Evolutionary conservation across 2,888 invertebrate species (phyloP).

Genomic region (Agrochola macilenta): DNA sequence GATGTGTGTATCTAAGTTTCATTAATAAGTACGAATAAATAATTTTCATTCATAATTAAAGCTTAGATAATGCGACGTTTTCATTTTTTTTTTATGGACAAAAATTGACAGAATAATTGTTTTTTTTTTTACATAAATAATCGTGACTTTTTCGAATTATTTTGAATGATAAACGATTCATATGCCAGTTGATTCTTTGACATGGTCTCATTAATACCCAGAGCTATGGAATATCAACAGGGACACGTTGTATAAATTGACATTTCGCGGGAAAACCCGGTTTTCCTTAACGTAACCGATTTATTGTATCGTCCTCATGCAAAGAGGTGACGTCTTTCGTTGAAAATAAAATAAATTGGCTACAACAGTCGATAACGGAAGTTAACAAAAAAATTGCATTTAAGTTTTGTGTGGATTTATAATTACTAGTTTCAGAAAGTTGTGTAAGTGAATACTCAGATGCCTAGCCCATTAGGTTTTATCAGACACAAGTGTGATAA

Average conservation of each 20-base stretch:
- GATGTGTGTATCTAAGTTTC: too few species aligned
- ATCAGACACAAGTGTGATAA: slow-evolving; percentile 3
- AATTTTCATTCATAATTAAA: too few species aligned
- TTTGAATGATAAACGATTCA: too few species aligned
- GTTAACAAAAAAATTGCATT: background rate
- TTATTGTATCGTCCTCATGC: background rate
- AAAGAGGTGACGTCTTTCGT: slow-evolving; percentile 16
- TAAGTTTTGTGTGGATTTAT: background rate
- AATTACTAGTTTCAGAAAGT: background rate
- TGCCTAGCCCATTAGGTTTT: background rate
- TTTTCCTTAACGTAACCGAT: background rate
- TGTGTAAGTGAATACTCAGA: background rate
- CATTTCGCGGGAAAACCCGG: background rate
- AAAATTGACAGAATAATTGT: too few species aligned
- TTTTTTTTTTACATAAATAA: too few species aligned
- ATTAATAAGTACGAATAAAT: too few species aligned
- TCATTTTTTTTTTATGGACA: too few species aligned
- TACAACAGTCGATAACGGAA: background rate
- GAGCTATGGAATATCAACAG: too few species aligned
- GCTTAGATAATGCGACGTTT: too few species aligned
- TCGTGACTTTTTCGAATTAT: too few species aligned
- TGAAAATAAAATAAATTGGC: slow-evolving; percentile 6
- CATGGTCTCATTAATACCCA: too few species aligned
- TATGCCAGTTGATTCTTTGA: too few species aligned
- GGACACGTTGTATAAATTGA: background rate